These are phyloP conservation scores for Apotomis betuletana DNA, from an alignment of 2,888 invertebrate species.

Conservation along the genomic window DNA sequence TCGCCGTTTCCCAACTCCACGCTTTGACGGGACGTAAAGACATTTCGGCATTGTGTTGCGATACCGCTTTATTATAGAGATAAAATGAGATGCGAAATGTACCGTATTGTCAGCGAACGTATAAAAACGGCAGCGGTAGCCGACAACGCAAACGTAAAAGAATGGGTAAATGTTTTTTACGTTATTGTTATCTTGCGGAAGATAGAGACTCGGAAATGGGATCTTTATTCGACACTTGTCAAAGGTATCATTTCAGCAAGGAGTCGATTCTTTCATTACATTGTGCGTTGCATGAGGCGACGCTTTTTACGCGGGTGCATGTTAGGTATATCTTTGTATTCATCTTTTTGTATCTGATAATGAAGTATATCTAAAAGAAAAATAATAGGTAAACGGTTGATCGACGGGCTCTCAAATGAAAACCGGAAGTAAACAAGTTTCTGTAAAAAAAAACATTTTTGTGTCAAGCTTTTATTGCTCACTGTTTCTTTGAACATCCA, in stretches of 20 bases:
- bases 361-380: no score
- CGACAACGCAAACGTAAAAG: neutral
- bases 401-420: no score
- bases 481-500: no score
- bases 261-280: no score
- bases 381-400: no score
- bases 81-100: conserved; percentile 31
- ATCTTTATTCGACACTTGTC: neutral
- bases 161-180: conserved; percentile 7
- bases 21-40: conserved; percentile 76
- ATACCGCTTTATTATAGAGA: conserved; percentile 76
- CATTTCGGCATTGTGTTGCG: conserved; percentile 73
- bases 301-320: no score
- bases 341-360: no score
- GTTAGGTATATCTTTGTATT: no score
- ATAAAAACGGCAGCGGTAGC: conserved; percentile 4
- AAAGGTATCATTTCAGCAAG: neutral
- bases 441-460: no score
- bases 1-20: conserved; percentile 47
- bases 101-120: conserved; percentile 24
- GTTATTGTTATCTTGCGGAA: neutral
- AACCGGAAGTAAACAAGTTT: no score
- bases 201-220: neutral
- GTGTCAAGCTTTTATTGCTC: no score
- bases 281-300: no score